A percentile compares a stretch with the other conserved stretches of the same genome.
phyloP scores from a whole-genome alignment of 2,888 invertebrate species.

The Ethmia dodecea region DNA sequence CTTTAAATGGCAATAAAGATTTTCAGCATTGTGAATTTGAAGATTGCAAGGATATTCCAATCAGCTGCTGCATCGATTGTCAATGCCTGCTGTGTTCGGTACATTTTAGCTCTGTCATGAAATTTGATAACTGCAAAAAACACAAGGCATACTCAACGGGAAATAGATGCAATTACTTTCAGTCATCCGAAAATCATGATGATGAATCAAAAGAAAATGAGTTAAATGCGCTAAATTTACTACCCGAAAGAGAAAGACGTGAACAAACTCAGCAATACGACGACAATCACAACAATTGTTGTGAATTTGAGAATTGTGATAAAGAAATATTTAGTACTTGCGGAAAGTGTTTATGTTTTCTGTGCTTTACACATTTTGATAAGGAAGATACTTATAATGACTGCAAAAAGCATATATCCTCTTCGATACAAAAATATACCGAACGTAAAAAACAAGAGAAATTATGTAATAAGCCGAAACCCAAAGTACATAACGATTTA shows the following conservation, averaged over 20 bases:
- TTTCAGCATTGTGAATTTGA: constrained; percentile 3
- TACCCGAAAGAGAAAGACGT: neutral
- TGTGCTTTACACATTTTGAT: neutral
- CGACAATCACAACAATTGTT: neutral
- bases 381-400: neutral
- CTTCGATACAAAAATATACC: neutral
- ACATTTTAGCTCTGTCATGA: neutral
- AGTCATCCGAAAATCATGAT: neutral
- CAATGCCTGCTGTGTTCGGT: neutral
- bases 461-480: neutral
- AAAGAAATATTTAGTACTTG: neutral
- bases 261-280: neutral
- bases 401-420: neutral
- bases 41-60: neutral
- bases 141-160: neutral
- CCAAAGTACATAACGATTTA: neutral
- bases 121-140: neutral
- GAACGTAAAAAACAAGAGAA: neutral
- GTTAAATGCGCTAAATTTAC: neutral
- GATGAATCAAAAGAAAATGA: neutral
- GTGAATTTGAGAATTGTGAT: neutral
- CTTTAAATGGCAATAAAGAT: neutral
- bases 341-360: neutral
- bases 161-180: neutral
- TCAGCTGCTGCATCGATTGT: neutral